Evolutionary conservation across 1,140 invertebrate species (phyloP).

Genomic region (Cyclina sinensis): DNA sequence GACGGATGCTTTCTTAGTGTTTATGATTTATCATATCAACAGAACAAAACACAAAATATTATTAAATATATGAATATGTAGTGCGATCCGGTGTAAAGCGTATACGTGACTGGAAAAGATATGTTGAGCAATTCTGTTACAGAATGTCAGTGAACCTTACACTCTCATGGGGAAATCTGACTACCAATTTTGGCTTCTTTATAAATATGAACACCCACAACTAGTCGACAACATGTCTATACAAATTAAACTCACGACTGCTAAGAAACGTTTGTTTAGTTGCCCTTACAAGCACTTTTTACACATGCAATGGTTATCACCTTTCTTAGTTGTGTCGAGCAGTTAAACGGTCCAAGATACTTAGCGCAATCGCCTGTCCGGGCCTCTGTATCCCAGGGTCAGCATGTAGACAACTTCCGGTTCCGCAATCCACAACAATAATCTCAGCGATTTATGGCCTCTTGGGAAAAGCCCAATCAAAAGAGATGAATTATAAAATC

Average conservation of each 20-base stretch:
- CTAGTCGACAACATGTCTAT: too few relatives aligned
- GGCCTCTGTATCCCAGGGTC: background rate
- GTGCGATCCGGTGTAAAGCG: background rate
- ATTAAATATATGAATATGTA: background rate
- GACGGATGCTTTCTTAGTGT: background rate
- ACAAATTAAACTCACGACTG: too few relatives aligned
- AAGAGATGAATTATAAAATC: background rate
- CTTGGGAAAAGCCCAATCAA: slow-evolving; percentile 25
- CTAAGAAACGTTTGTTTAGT: too few relatives aligned
- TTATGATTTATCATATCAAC: background rate
- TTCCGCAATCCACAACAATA: background rate
- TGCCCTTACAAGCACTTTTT: background rate
- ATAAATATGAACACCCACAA: background rate
- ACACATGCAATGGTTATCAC: background rate
- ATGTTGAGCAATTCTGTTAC: background rate
- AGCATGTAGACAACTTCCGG: background rate
- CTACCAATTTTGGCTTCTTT: background rate
- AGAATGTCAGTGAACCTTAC: background rate
- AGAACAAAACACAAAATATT: background rate
- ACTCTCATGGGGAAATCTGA: background rate
- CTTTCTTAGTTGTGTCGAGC: background rate
- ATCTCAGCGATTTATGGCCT: background rate
- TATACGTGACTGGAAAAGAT: background rate
- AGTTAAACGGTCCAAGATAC: background rate
- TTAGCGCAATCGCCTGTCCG: too few relatives aligned